Percentiles rank a stretch among this genome's conserved stretches.
phyloP scores from a whole-genome alignment of 2,797 vertebrate species.

The Cryptoblepharus egeriae region DNA sequence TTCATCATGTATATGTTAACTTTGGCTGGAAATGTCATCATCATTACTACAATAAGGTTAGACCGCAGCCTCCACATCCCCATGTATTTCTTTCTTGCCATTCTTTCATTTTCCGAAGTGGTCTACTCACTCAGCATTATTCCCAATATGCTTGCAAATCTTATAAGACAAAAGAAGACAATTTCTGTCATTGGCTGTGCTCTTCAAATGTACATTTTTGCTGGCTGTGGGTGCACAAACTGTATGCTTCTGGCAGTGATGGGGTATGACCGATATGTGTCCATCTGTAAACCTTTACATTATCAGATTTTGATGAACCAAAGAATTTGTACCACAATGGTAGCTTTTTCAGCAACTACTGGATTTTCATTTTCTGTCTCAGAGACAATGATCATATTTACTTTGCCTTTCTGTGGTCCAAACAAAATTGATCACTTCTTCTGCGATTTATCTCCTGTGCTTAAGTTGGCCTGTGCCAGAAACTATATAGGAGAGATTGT shows the following conservation, averaged over 20 bases:
- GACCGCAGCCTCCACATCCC: background rate
- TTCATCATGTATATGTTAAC: background rate
- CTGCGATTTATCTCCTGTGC: slow-evolving; percentile 51
- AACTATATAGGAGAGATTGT: slow-evolving; percentile 50
- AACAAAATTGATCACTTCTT: slow-evolving; percentile 45
- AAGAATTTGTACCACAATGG: slow-evolving; percentile 36
- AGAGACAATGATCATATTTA: slow-evolving; percentile 50
- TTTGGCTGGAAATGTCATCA: background rate
- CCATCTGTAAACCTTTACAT: slow-evolving; percentile 56
- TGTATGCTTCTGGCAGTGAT: slow-evolving; percentile 57
- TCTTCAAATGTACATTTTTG: slow-evolving; percentile 52
- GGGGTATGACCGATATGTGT: slow-evolving; percentile 63
- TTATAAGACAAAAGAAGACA: background rate
- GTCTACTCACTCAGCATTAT: background rate
- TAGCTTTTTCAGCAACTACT: slow-evolving; percentile 36
- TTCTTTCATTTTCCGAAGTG: background rate
- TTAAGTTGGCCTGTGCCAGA: slow-evolving; percentile 53
- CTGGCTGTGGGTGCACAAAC: slow-evolving; percentile 55
- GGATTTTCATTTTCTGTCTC: slow-evolving; percentile 47
- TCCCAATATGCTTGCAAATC: background rate
- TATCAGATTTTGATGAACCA: slow-evolving; percentile 57
- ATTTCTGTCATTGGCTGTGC: slow-evolving; percentile 45
- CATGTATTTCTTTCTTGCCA: background rate
- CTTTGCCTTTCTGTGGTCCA: slow-evolving; percentile 41
- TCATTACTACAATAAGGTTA: background rate